A percentile compares a stretch with the other conserved stretches of the same genome.
These are phyloP conservation scores for Boloria selene DNA, from an alignment of 2,888 invertebrate species.

Conservation along the genomic window DNA sequence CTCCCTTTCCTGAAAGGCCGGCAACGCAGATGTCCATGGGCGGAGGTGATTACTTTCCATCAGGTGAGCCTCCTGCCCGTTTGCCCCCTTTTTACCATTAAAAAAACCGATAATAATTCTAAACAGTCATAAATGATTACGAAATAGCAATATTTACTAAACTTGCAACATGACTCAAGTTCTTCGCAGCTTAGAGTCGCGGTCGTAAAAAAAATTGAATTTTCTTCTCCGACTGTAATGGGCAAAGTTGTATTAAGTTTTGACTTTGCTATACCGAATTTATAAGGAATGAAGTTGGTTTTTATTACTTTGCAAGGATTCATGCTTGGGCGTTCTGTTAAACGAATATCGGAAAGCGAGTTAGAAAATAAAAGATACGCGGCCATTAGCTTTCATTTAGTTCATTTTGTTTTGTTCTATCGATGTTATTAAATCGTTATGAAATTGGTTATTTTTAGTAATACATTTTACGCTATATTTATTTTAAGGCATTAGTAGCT, in stretches of 20 bases:
- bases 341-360: slow-evolving; percentile 16
- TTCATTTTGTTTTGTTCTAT: too few relatives aligned
- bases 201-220: slow-evolving; percentile 32
- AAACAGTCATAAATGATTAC: neutral
- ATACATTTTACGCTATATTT: too few relatives aligned
- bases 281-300: slow-evolving; percentile 34
- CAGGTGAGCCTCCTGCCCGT: too few relatives aligned
- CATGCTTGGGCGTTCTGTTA: slow-evolving; percentile 11
- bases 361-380: too few relatives aligned
- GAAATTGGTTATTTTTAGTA: too few relatives aligned
- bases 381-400: too few relatives aligned
- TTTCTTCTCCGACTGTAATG: slow-evolving; percentile 27
- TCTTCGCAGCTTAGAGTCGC: slow-evolving; percentile 9
- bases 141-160: slow-evolving; percentile 16
- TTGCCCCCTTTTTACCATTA: too few relatives aligned
- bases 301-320: slow-evolving; percentile 33
- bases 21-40: too few relatives aligned
- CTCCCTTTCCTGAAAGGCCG: too few relatives aligned
- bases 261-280: slow-evolving; percentile 31
- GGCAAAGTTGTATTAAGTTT: slow-evolving; percentile 37
- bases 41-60: too few relatives aligned
- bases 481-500: too few relatives aligned
- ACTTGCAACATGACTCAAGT: slow-evolving; percentile 13
- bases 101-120: neutral
- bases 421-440: too few relatives aligned